Evolutionary conservation across 2,797 vertebrate species (phyloP), one percentile per base, ranked within the genome.

Genomic region (Hemitrygon akajei): DNA sequence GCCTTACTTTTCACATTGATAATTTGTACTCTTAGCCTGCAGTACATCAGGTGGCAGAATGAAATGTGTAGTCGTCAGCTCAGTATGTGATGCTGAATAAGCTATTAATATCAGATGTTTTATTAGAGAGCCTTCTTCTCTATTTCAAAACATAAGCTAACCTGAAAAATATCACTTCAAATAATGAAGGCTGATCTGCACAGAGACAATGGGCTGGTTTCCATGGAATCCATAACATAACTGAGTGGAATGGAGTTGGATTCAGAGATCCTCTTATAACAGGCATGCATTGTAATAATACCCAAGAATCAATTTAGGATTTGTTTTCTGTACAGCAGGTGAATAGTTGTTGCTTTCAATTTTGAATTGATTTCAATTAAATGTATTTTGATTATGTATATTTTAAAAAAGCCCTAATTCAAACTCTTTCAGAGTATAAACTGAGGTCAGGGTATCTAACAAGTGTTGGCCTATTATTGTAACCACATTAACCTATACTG

Each of bases 401-500:
- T 34, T 12, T 12, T 34, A 79, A 34, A 79, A 34, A 14, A 37
- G 37, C 10, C 77, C 77, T 79, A 37, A 79, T 18, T 79, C 77
- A 11, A 37, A 79, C 77, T 76, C 77, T 16, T 0, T 34, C 77
- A 79, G 2, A 79, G 77, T 37, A 79, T 79, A 79, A 37, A 79
- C n/a, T 5, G 34, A 37, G n/a, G n/a, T 4, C 14, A 86, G 58
- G 56, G 56, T 86, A 86, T 86, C 27, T 58, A 30, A 58, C 47
- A 47, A 86, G 82, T 58, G 56, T 30, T 4, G 18, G 56, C 56
- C 82, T 27, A 86, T 27, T 58, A 58, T 27, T 86, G 56, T 58
- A 25, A 86, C 82, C 82, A 86, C 82, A 86, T 86, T 86, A 86
- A 86, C 82, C 82, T 58, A 58, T 58, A 58, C 2, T 86, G 27